phyloP scores from a whole-genome alignment of 2,797 vertebrate genomes.

The Anniella stebbinsi region DNA sequence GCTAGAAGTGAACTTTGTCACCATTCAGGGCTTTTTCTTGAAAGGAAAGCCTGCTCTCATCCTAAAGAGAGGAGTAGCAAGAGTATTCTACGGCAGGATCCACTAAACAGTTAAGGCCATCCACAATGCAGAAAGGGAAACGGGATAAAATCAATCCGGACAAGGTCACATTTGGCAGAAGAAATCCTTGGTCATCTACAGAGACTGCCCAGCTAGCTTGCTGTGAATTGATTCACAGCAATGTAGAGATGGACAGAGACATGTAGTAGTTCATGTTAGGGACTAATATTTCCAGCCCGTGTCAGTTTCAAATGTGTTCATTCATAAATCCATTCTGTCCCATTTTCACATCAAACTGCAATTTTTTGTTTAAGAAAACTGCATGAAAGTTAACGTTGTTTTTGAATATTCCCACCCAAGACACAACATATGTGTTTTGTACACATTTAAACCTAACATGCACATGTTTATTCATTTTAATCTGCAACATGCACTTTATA shows the following conservation, averaged over 20 bases:
- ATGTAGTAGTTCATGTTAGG: not conserved
- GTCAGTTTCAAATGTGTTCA: no score
- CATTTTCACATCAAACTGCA: not conserved
- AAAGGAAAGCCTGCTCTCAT: not conserved
- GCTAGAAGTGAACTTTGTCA: not conserved
- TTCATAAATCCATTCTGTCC: not conserved
- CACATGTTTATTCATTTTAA: not conserved
- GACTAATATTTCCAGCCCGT: no score
- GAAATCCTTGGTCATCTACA: constrained; percentile 1
- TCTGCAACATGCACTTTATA: not conserved
- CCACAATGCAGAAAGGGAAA: not conserved
- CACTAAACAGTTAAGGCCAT: not conserved
- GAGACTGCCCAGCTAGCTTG: not conserved
- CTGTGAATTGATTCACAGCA: constrained; percentile 21
- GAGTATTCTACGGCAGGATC: not conserved
- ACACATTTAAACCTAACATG: not conserved
- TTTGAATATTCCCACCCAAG: no score
- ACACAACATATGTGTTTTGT: not conserved
- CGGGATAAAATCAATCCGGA: not conserved
- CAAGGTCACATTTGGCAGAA: constrained; percentile 14
- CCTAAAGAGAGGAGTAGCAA: not conserved
- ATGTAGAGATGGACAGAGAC: not conserved
- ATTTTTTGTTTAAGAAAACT: not conserved
- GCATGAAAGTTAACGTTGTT: no score
- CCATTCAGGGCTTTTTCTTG: not conserved